Percentiles rank a stretch among this genome's conserved stretches.
These are phyloP conservation scores for Gallinago nigripennis DNA, from an alignment of 2,797 vertebrate species.

Conservation along the genomic window DNA sequence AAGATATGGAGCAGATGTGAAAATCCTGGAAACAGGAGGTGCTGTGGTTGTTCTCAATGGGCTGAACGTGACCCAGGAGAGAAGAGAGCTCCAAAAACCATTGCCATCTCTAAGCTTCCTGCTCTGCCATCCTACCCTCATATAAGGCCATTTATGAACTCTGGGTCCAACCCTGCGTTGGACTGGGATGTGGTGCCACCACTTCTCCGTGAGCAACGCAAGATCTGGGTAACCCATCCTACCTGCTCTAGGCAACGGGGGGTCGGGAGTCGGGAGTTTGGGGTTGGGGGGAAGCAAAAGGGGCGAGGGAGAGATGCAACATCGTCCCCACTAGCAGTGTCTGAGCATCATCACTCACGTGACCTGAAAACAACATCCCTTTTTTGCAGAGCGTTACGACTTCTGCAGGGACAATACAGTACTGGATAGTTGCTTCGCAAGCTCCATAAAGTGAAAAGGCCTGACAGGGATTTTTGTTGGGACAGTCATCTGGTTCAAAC, in stretches of 20 bases:
- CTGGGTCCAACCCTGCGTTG: background rate
- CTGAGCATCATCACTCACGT: background rate
- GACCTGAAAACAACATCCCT: slow-evolving; percentile 61
- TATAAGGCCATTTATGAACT: slow-evolving; percentile 27
- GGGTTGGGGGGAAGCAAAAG: background rate
- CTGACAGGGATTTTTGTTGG: slow-evolving; percentile 24
- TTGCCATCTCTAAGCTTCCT: background rate
- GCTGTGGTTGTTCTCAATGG: background rate
- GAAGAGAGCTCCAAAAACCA: background rate
- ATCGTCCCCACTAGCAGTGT: background rate
- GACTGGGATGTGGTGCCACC: background rate
- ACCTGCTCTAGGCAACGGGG: background rate
- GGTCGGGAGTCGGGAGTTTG: background rate
- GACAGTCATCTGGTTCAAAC: slow-evolving; percentile 48
- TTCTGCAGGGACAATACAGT: slow-evolving; percentile 68
- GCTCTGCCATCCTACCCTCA: background rate
- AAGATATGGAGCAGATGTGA: background rate
- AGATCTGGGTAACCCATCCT: background rate
- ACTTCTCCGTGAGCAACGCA: background rate
- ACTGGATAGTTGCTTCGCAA: slow-evolving; percentile 60
- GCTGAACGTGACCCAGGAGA: background rate
- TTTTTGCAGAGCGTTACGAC: slow-evolving; percentile 36
- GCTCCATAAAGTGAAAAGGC: slow-evolving; percentile 49
- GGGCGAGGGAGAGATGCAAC: background rate
- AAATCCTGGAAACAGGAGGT: background rate